These are phyloP conservation scores for Phalacrocorax aristotelis DNA, from an alignment of 2,113 vertebrate genomes.

Conservation along the genomic window DNA sequence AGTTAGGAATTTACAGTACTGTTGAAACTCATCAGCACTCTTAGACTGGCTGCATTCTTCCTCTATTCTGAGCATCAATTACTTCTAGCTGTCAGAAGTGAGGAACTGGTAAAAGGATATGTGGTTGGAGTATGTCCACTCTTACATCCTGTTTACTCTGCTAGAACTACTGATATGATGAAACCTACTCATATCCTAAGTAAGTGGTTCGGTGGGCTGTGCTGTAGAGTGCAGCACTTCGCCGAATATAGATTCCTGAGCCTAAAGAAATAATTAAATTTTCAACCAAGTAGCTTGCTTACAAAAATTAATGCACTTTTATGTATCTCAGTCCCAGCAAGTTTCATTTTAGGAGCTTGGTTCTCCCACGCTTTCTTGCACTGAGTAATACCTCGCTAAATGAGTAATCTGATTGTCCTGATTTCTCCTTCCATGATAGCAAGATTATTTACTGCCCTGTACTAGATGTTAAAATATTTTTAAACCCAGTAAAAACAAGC, in stretches of 20 bases:
- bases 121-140: slow-evolving; percentile 9
- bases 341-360: slow-evolving; percentile 20
- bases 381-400: slow-evolving; percentile 19
- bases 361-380: slow-evolving; percentile 38
- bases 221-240: not conserved
- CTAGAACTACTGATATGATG: not conserved
- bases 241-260: not conserved
- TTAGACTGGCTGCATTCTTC: not conserved
- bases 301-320: not conserved
- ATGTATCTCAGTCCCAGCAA: not conserved
- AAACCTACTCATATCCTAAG: not conserved
- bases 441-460: slow-evolving; percentile 24
- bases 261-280: not conserved
- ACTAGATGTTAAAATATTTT: not conserved
- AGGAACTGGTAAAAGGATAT: not conserved
- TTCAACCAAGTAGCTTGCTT: not conserved
- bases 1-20: not conserved
- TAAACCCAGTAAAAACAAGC: not conserved
- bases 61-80: not conserved
- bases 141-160: slow-evolving; percentile 49
- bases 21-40: not conserved
- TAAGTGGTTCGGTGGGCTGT: not conserved
- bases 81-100: not conserved
- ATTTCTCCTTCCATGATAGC: slow-evolving; percentile 7
- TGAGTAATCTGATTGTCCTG: slow-evolving; percentile 51